Conservation (phyloP, 2,888 invertebrate species). For the Cremastobaeus sp. region DNA sequence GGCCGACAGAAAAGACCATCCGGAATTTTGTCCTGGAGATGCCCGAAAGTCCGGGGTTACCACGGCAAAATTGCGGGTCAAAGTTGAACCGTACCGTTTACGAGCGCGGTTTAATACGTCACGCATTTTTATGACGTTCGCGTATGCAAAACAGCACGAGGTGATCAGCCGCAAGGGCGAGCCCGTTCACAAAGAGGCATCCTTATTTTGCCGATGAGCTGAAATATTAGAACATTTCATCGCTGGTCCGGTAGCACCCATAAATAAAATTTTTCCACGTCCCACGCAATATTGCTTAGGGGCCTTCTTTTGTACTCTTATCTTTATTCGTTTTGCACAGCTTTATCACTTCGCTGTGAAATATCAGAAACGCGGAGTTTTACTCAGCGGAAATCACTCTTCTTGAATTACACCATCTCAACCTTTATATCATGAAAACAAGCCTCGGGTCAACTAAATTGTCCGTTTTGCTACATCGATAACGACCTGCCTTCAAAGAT, state of each 20-base stretch:
- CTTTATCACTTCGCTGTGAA: constrained; percentile 62
- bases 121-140: constrained; percentile 49
- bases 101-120: constrained; percentile 39
- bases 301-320: constrained; percentile 68
- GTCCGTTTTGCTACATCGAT: too few species aligned
- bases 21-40: constrained; percentile 16
- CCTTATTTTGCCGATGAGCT: constrained; percentile 74
- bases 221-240: constrained; percentile 71
- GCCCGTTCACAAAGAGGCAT: constrained; percentile 66
- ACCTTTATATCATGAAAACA: constrained; percentile 3
- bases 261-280: constrained; percentile 71
- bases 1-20: too few species aligned
- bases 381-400: constrained; percentile 13
- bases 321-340: constrained; percentile 73
- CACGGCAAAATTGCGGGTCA: constrained; percentile 1
- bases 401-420: background rate
- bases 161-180: constrained; percentile 31
- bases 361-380: constrained; percentile 44
- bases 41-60: constrained; percentile 10
- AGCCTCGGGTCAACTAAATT: too few species aligned
- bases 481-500: too few species aligned
- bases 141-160: constrained; percentile 35
- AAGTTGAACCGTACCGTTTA: constrained; percentile 41
- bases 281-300: constrained; percentile 70
- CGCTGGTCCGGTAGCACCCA: constrained; percentile 60